phyloP scores from a whole-genome alignment of 1,140 invertebrate species.

The Pseudomyrmex dendroicus region DNA sequence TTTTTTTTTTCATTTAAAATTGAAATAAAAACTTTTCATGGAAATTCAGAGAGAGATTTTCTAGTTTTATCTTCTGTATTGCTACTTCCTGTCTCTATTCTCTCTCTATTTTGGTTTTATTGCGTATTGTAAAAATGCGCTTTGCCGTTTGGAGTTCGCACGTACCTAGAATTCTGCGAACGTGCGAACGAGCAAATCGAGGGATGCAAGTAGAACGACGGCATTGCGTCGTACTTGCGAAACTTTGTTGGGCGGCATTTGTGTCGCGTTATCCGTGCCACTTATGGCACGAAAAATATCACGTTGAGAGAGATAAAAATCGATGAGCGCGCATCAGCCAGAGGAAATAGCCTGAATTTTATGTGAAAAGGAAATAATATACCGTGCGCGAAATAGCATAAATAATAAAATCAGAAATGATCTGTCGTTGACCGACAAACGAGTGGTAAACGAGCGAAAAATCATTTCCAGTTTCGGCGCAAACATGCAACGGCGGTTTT shows the following conservation, averaged over 20 bases:
- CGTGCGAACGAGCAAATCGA: conserved; percentile 28
- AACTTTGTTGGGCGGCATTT: conserved; percentile 63
- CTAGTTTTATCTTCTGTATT: no score
- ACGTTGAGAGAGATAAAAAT: conserved; percentile 59
- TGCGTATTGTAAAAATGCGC: conserved; percentile 29
- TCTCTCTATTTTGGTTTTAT: background rate
- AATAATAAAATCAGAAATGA: conserved; percentile 29
- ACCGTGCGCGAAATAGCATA: conserved; percentile 11
- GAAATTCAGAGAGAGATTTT: no score
- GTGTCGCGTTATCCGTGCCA: conserved; percentile 55
- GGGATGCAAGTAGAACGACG: conserved; percentile 53
- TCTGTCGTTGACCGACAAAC: conserved; percentile 17
- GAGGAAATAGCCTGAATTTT: conserved; percentile 68
- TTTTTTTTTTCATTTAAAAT: background rate
- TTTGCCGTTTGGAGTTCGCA: conserved; percentile 1
- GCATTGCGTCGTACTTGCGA: conserved; percentile 66
- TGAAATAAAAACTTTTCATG: background rate
- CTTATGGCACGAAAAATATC: conserved; percentile 61
- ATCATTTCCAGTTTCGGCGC: conserved; percentile 86
- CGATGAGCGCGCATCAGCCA: background rate
- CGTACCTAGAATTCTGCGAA: conserved; percentile 9
- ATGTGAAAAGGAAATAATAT: conserved; percentile 63
- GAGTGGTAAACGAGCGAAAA: conserved; percentile 39
- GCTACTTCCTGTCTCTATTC: no score
- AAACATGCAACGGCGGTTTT: conserved; percentile 94